phyloP scores from a whole-genome alignment of 1,140 invertebrate genomes.

The Papilio glaucus region DNA sequence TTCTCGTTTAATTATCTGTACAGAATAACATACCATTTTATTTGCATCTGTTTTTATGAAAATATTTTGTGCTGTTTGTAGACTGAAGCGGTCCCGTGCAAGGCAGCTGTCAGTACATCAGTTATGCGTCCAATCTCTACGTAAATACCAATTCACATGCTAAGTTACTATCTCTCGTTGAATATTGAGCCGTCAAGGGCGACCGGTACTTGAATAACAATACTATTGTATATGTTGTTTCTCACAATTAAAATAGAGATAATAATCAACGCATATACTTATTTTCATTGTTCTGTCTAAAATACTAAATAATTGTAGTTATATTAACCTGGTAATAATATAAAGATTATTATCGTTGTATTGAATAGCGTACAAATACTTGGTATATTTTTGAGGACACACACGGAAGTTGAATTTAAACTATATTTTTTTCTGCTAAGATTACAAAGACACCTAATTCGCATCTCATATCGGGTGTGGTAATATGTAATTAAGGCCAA shows the following conservation, averaged over 20 bases:
- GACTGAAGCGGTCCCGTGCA: background rate
- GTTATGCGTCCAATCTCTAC: background rate
- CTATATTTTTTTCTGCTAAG: background rate
- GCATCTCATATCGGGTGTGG: too few species aligned
- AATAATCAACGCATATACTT: slow-evolving; percentile 15
- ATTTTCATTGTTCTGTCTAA: slow-evolving; percentile 28
- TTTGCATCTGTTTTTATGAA: background rate
- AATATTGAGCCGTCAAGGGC: slow-evolving; percentile 10
- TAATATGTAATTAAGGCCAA: too few species aligned
- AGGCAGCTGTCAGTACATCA: background rate
- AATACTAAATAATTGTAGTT: slow-evolving; percentile 1
- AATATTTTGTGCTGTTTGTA: background rate
- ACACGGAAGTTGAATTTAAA: background rate
- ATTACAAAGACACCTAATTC: background rate
- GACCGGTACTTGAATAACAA: slow-evolving; percentile 29
- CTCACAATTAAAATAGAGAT: slow-evolving; percentile 26
- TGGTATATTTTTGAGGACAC: background rate
- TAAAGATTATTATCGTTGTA: background rate
- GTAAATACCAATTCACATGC: background rate
- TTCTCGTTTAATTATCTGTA: too few species aligned
- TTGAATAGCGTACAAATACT: background rate
- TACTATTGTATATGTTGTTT: slow-evolving; percentile 16
- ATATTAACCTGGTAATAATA: slow-evolving; percentile 8
- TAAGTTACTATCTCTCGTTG: background rate
- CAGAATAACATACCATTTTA: background rate